Percentiles rank a stretch among this genome's conserved stretches.
Evolutionary conservation across 2,888 invertebrate species (phyloP).

Genomic region (Meteorus colon): DNA sequence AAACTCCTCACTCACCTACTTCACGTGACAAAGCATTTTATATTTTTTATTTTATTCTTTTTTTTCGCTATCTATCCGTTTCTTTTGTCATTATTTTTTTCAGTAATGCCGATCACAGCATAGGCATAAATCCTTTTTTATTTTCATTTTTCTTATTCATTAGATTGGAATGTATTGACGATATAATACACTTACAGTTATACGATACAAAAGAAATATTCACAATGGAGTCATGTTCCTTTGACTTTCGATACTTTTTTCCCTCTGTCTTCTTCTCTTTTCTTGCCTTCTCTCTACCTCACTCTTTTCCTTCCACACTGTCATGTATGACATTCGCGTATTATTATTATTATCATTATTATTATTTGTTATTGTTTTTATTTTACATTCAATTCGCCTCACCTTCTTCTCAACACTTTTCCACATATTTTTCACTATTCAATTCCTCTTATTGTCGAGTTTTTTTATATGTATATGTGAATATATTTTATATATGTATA

Average conservation of each 20-base stretch:
- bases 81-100: neutral
- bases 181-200: slow-evolving; percentile 60
- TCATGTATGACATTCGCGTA: slow-evolving; percentile 19
- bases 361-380: slow-evolving; percentile 28
- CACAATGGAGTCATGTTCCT: slow-evolving; percentile 49
- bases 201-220: slow-evolving; percentile 49
- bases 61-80: neutral
- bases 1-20: no score
- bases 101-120: slow-evolving; percentile 33
- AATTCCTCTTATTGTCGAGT: slow-evolving; percentile 31
- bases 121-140: slow-evolving; percentile 47
- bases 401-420: slow-evolving; percentile 27
- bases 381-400: slow-evolving; percentile 8
- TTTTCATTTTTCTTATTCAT: slow-evolving; percentile 63
- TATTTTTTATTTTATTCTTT: neutral
- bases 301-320: slow-evolving; percentile 47
- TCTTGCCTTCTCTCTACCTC: slow-evolving; percentile 47
- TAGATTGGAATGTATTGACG: slow-evolving; percentile 66
- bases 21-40: neutral
- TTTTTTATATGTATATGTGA: slow-evolving; percentile 20
- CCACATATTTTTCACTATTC: slow-evolving; percentile 47
- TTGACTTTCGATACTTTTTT: slow-evolving; percentile 51
- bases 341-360: neutral
- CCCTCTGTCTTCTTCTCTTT: slow-evolving; percentile 55
- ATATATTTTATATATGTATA: neutral